These are phyloP conservation scores for Yponomeuta evonymella DNA, from an alignment of 2,888 invertebrate genomes.

Conservation along the genomic window DNA sequence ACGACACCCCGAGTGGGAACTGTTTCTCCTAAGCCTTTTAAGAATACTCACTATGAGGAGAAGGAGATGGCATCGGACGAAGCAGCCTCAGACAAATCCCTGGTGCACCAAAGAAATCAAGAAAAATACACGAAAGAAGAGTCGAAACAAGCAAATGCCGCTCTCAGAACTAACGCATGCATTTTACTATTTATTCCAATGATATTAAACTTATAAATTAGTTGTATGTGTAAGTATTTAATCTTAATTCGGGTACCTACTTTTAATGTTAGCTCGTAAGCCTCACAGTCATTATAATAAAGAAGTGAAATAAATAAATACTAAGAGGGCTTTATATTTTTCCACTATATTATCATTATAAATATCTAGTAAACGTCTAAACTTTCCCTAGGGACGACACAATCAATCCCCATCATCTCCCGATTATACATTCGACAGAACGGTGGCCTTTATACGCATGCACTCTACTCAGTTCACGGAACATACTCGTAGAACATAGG, in stretches of 20 bases:
- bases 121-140: constrained; percentile 21
- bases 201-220: constrained; percentile 37
- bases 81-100: constrained; percentile 39
- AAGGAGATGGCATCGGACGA: constrained; percentile 63
- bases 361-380: too few species aligned
- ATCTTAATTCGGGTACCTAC: constrained; percentile 29
- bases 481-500: too few species aligned
- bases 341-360: too few species aligned
- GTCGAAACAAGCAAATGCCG: constrained; percentile 29
- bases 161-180: constrained; percentile 33
- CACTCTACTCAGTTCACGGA: too few species aligned
- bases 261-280: constrained; percentile 38
- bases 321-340: too few species aligned
- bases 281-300: constrained; percentile 68
- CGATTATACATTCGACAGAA: too few species aligned
- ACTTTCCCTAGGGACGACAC: too few species aligned
- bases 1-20: constrained; percentile 61
- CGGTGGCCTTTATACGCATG: too few species aligned
- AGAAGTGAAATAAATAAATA: constrained; percentile 41
- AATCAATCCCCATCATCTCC: too few species aligned
- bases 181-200: constrained; percentile 31
- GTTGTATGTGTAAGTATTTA: constrained; percentile 33
- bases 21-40: constrained; percentile 57
- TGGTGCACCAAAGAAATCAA: constrained; percentile 16
- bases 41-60: constrained; percentile 40